Evolutionary conservation across 2,113 vertebrate species (phyloP).

Genomic region (Phylloscopus trochilus): DNA sequence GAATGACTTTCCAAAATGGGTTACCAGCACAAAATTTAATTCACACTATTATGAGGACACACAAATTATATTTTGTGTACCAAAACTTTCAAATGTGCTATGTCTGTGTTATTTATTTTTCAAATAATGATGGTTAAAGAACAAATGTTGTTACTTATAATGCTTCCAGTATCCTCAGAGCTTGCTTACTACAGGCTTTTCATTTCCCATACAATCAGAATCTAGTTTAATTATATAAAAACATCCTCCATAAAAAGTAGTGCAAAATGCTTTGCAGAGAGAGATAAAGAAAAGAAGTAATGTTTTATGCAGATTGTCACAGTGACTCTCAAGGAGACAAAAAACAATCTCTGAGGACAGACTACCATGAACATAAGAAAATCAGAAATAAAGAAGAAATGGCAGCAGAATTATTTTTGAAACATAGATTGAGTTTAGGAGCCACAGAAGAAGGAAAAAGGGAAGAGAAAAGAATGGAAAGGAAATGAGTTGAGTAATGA

Average conservation of each 20-base stretch:
- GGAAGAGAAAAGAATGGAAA: background rate
- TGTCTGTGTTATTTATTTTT: background rate
- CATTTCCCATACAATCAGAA: background rate
- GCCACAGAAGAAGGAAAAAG: background rate
- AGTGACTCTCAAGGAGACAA: background rate
- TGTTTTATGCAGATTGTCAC: background rate
- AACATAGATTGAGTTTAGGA: background rate
- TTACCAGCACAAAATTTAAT: background rate
- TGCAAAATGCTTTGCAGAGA: conserved; percentile 34
- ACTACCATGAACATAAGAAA: background rate
- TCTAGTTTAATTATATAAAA: conserved; percentile 41
- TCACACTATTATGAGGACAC: background rate
- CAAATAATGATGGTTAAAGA: background rate
- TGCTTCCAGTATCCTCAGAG: background rate
- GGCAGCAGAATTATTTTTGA: background rate
- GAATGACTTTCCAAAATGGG: background rate
- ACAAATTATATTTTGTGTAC: background rate
- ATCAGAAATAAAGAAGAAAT: conserved; percentile 21
- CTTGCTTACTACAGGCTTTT: background rate
- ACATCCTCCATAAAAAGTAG: background rate
- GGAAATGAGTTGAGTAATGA: background rate
- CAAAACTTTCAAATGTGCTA: background rate
- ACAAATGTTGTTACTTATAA: background rate
- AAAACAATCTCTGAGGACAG: background rate
- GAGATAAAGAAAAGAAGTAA: conserved; percentile 18